Evolutionary conservation across 2,113 vertebrate species (phyloP).

Genomic region (Acanthisitta chloris): DNA sequence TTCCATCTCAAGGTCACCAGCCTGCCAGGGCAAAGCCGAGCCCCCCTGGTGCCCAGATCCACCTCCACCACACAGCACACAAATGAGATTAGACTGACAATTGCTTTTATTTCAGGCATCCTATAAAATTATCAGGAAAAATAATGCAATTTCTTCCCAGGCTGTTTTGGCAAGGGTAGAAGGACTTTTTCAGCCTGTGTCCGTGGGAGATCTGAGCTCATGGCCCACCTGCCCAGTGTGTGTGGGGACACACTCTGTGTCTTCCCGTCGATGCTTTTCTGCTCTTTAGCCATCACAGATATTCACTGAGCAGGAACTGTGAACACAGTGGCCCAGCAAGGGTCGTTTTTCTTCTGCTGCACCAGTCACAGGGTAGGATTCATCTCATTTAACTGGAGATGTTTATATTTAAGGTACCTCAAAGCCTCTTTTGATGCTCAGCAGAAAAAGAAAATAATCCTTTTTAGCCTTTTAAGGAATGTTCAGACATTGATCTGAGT

Average conservation of each 20-base stretch:
- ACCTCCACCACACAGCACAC: neutral
- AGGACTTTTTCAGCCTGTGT: neutral
- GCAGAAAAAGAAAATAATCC: rapidly evolving
- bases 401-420: neutral
- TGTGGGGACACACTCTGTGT: neutral
- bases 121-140: neutral
- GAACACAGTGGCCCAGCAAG: neutral
- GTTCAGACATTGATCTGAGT: neutral
- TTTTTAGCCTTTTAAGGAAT: neutral
- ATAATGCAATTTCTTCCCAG: neutral
- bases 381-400: neutral
- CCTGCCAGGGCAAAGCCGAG: neutral
- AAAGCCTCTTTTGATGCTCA: neutral
- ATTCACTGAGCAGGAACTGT: neutral
- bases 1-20: neutral
- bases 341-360: neutral
- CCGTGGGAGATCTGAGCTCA: neutral
- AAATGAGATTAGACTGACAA: neutral
- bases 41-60: neutral
- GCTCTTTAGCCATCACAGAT: neutral
- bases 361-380: neutral
- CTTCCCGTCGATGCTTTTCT: neutral
- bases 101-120: neutral
- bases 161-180: neutral
- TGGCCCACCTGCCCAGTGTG: rapidly evolving